Percentiles rank a stretch among this genome's conserved stretches.
Conservation (phyloP, 2,113 vertebrate species). For the Tachycineta bicolor region DNA sequence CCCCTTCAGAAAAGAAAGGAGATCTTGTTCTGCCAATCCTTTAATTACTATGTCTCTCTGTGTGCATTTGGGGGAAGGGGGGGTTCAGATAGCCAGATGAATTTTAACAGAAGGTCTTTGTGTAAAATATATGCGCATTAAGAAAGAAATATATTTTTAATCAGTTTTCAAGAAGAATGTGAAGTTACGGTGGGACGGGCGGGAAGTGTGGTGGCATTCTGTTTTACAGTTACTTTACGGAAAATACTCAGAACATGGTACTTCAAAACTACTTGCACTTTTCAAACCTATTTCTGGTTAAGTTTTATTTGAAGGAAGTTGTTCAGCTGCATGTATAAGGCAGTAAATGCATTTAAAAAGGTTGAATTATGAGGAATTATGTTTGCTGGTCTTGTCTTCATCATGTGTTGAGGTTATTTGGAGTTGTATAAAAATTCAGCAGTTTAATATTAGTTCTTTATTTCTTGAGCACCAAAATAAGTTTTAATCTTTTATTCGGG, state of each 20-base stretch:
- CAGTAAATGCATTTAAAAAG: neutral
- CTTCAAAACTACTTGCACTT: neutral
- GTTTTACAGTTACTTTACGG: neutral
- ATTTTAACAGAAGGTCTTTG: slow-evolving; percentile 63
- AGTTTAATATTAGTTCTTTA: neutral
- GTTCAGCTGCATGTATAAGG: neutral
- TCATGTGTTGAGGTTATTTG: neutral
- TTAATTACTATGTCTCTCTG: slow-evolving; percentile 44
- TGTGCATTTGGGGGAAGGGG: neutral
- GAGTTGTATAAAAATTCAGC: neutral
- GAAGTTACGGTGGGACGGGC: neutral
- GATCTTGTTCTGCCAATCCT: slow-evolving; percentile 50
- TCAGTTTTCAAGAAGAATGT: neutral
- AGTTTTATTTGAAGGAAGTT: neutral
- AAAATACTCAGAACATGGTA: neutral
- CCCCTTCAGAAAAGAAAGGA: slow-evolving; percentile 46
- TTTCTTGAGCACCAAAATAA: neutral
- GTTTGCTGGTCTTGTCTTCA: neutral
- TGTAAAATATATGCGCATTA: slow-evolving; percentile 8
- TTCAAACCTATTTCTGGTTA: neutral
- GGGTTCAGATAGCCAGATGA: neutral
- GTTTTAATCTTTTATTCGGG: neutral
- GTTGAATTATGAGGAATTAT: neutral
- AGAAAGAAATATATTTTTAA: slow-evolving; percentile 10
- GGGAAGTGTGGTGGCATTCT: rapidly evolving